Percentiles rank a stretch among this genome's conserved stretches.
phyloP scores from a whole-genome alignment of 2,888 invertebrate genomes.

The Eupithecia vulgata region DNA sequence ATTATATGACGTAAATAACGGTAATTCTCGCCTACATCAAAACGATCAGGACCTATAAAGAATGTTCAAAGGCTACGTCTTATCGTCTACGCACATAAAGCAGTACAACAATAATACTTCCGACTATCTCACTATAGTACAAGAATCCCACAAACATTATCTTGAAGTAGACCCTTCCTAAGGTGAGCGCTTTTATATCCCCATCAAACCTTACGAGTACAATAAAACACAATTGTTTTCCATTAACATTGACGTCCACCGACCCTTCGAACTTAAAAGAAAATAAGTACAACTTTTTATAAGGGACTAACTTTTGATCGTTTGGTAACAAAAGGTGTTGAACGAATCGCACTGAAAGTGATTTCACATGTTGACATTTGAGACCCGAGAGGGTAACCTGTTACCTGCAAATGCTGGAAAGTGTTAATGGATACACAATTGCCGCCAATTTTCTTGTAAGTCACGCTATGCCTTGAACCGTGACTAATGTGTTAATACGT shows the following conservation, averaged over 20 bases:
- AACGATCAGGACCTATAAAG: background rate
- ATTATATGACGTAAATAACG: background rate
- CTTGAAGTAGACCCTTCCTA: conserved; percentile 75
- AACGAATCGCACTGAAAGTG: conserved; percentile 31
- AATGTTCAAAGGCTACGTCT: conserved; percentile 16
- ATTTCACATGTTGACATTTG: conserved; percentile 34
- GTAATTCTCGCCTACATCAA: background rate
- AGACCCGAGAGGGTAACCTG: conserved; percentile 18
- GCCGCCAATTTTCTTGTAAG: conserved; percentile 21
- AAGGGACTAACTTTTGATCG: conserved; percentile 36
- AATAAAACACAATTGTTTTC: conserved; percentile 83
- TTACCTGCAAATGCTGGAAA: conserved; percentile 18
- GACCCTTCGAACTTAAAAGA: conserved; percentile 42
- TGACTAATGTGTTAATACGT: conserved; percentile 9
- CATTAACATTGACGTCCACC: conserved; percentile 71
- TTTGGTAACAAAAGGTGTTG: conserved; percentile 32
- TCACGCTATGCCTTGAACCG: conserved; percentile 9
- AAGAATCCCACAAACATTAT: conserved; percentile 73
- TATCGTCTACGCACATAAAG: conserved; percentile 28
- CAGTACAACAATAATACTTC: conserved; percentile 46
- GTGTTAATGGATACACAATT: conserved; percentile 19
- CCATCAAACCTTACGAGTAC: conserved; percentile 80
- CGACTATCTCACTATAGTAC: conserved; percentile 71
- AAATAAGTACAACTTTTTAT: conserved; percentile 39
- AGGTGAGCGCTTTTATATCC: conserved; percentile 80